These are phyloP conservation scores for Phylloscopus trochilus DNA, from an alignment of 2,113 vertebrate species.

Conservation along the genomic window DNA sequence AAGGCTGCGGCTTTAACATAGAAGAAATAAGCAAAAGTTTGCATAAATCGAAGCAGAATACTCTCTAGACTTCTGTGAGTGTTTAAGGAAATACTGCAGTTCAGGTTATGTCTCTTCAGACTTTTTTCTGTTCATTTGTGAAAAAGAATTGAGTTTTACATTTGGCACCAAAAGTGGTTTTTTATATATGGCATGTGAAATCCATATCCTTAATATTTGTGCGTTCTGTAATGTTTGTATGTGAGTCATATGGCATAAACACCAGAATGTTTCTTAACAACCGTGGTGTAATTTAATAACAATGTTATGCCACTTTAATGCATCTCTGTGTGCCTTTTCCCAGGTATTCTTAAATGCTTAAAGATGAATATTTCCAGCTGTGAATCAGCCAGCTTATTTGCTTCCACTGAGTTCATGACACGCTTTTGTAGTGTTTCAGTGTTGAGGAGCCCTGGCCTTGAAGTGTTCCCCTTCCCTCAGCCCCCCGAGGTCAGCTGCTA, in stretches of 20 bases:
- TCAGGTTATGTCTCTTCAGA: not conserved
- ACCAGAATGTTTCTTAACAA: slow-evolving; percentile 36
- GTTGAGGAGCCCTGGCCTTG: not conserved
- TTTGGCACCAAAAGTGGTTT: not conserved
- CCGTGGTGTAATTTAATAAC: not conserved
- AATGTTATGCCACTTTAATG: not conserved
- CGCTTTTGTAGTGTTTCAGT: not conserved
- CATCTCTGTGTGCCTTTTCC: not conserved
- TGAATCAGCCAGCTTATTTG: not conserved
- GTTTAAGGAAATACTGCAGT: not conserved
- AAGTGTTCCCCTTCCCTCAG: too few species aligned
- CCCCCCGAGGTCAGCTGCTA: too few species aligned
- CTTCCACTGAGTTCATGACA: not conserved
- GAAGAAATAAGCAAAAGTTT: not conserved
- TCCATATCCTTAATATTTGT: not conserved
- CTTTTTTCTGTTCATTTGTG: not conserved
- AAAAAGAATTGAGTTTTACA: not conserved
- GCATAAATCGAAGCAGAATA: not conserved
- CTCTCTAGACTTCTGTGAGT: not conserved
- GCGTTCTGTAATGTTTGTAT: not conserved
- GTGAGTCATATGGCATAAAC: slow-evolving; percentile 21
- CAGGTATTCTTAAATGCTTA: slow-evolving; percentile 19
- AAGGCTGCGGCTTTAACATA: not conserved
- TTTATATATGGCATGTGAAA: not conserved
- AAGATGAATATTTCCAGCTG: slow-evolving; percentile 1